Conservation (phyloP, 2,888 invertebrate species). For the Cerceris ruficornis region DNA sequence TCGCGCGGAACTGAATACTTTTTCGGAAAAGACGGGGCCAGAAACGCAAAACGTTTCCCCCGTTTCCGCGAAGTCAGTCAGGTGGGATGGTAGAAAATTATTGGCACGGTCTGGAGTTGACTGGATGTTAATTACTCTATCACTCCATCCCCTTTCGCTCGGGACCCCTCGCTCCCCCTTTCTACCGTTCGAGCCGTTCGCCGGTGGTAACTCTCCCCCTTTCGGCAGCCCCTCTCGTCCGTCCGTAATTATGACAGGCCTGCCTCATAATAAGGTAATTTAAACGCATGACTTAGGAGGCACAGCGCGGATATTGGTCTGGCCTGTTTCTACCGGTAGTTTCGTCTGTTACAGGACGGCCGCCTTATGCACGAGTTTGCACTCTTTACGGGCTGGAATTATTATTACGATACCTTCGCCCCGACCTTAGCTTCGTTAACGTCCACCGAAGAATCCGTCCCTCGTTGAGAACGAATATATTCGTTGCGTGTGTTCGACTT, state of each 20-base stretch:
- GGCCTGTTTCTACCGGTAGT: slow-evolving; percentile 50
- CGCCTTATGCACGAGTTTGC: slow-evolving; percentile 46
- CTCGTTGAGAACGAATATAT: slow-evolving; percentile 3
- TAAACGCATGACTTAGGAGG: slow-evolving; percentile 80
- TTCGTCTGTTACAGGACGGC: slow-evolving; percentile 52
- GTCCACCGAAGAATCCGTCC: slow-evolving; percentile 27
- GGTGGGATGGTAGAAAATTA: slow-evolving; percentile 68
- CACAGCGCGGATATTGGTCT: slow-evolving; percentile 67
- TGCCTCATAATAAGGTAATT: slow-evolving; percentile 79
- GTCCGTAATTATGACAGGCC: slow-evolving; percentile 77
- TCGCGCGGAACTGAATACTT: slow-evolving; percentile 9
- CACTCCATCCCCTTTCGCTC: slow-evolving; percentile 52
- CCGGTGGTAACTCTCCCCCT: slow-evolving; percentile 10
- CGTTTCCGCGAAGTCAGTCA: slow-evolving; percentile 50
- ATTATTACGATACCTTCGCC: slow-evolving; percentile 50
- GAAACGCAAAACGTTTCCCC: slow-evolving; percentile 30
- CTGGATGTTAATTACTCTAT: slow-evolving; percentile 77
- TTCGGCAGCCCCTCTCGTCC: slow-evolving; percentile 20
- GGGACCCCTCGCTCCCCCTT: background rate
- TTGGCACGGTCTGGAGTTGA: slow-evolving; percentile 73
- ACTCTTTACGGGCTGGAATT: slow-evolving; percentile 60
- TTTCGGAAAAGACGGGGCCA: slow-evolving; percentile 10
- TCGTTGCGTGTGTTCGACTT: background rate
- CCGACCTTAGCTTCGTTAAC: slow-evolving; percentile 6
- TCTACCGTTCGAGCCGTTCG: slow-evolving; percentile 18